Evolutionary conservation across 92 coral and sea anemone genomes (phyloP), one percentile per base, ranked within the genome.

Genomic region (Siderastrea radians): DNA sequence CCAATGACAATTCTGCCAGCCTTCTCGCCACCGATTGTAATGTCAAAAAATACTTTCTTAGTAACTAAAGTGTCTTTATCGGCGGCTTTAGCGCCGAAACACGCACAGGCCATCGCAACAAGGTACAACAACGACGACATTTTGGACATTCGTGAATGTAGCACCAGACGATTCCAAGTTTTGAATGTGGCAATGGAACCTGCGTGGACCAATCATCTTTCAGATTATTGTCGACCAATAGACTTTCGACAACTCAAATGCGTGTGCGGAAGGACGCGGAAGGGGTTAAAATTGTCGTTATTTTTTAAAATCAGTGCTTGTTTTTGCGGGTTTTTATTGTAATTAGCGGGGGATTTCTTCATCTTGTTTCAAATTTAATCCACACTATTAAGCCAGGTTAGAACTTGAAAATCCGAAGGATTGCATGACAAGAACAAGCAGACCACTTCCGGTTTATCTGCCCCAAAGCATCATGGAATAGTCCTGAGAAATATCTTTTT

Each of bases 1-100:
- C 99, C 99, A 68, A 96, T 96, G 16, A 79, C 98, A 19, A 96
- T 92, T 50, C 98, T 81, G 26, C 99, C 98, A 68, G 90, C 87
- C 63, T 90, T 74, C 80, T 95, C 72, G 11, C 91, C 97, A 51
- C 97, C 99, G 71, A 96, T 95, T 60, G 90, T 68, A 7, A 96
- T 90, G 72, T 96, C 98, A 69, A 96, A 96, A 75, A 46, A 96
- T 0, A 96, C 99, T 90, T 95, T 90, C 76, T 78, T 75, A 1
- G 91, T 90, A 16, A 93, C 95, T 11, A 85, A 13, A 72, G 68
- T 72, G 60, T 51, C 76, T 4, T 80, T 14, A 16, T 74, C 81
- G 14, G 10, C 63, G 51, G 93, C 93, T 79, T 60, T 19, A 72
- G 75, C 88, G 53, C 86, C 86, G 76, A 81, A 82, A 58, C 91